Conservation (phyloP, 64 coral and sea anemone species). For the Dendronephthya gigantea region DNA sequence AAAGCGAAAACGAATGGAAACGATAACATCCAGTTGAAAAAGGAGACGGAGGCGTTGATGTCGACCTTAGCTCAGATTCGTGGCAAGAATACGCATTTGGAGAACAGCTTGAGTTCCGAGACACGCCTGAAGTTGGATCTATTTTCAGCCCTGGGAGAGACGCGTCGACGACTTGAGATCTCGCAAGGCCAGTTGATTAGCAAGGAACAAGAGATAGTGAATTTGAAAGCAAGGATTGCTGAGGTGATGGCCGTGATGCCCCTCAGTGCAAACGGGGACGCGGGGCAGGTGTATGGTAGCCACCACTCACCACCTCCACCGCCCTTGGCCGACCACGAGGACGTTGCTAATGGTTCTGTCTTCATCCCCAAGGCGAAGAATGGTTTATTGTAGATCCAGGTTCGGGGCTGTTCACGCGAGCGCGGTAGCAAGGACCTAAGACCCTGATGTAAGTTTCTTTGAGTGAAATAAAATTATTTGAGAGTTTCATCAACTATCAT, state of each 20-base stretch:
- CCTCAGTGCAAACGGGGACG: conserved; percentile 28
- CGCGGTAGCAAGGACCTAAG: background rate
- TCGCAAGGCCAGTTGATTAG: conserved; percentile 59
- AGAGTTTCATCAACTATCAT: too few species aligned
- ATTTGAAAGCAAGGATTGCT: conserved; percentile 79
- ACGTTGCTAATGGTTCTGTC: conserved; percentile 55
- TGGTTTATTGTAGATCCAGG: conserved; percentile 57
- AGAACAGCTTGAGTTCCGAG: conserved; percentile 86
- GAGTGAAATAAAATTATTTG: too few species aligned
- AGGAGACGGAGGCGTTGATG: conserved; percentile 90
- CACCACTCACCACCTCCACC: conserved; percentile 28
- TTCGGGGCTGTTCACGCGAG: background rate
- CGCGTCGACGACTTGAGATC: conserved; percentile 75
- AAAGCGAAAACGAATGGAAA: conserved; percentile 75
- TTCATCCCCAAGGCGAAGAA: conserved; percentile 59
- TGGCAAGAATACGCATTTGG: conserved; percentile 88
- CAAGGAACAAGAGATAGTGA: conserved; percentile 76
- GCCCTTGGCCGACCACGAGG: conserved; percentile 39
- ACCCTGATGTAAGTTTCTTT: background rate
- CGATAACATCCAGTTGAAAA: conserved; percentile 86
- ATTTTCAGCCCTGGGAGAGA: conserved; percentile 87
- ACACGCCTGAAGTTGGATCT: conserved; percentile 84
- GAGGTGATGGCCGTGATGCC: conserved; percentile 97
- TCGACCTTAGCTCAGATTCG: conserved; percentile 75
- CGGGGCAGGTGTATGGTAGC: conserved; percentile 6